A percentile compares a stretch with the other conserved stretches of the same genome.
These are phyloP conservation scores for Agrypnus murinus DNA, from an alignment of 2,888 invertebrate genomes.

Conservation along the genomic window DNA sequence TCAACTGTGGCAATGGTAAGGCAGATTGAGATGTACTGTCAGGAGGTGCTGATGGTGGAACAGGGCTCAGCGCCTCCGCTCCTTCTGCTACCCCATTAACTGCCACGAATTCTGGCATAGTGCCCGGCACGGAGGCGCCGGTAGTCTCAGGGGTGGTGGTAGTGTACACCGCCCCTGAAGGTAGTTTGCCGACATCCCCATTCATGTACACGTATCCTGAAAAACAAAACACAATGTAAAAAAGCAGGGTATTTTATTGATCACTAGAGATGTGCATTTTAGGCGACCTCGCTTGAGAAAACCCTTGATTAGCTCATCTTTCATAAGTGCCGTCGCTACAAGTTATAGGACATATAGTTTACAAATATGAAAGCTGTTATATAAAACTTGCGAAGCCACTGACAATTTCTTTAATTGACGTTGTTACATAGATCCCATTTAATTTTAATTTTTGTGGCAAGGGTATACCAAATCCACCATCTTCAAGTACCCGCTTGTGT, in stretches of 20 bases:
- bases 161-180: constrained; percentile 81
- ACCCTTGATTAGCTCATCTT: no score
- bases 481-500: no score
- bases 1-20: constrained; percentile 83
- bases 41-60: constrained; percentile 71
- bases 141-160: constrained; percentile 79
- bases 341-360: no score
- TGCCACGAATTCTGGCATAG: constrained; percentile 63
- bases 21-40: constrained; percentile 72
- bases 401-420: no score
- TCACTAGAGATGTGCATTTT: no score
- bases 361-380: no score
- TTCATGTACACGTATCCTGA: constrained; percentile 89
- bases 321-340: no score
- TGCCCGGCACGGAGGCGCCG: constrained; percentile 69
- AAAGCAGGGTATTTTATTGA: constrained; percentile 56
- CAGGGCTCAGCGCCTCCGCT: constrained; percentile 70
- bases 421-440: no score
- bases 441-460: constrained; percentile 15
- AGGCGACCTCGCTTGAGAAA: no score
- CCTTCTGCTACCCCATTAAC: constrained; percentile 70
- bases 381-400: no score
- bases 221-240: no score
- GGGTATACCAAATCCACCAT: no score
- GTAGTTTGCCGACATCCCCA: constrained; percentile 86